Evolutionary conservation across 2,888 invertebrate genomes (phyloP), one percentile per base, ranked within the genome.

Genomic region (Lepidocyrtinus sp.): DNA sequence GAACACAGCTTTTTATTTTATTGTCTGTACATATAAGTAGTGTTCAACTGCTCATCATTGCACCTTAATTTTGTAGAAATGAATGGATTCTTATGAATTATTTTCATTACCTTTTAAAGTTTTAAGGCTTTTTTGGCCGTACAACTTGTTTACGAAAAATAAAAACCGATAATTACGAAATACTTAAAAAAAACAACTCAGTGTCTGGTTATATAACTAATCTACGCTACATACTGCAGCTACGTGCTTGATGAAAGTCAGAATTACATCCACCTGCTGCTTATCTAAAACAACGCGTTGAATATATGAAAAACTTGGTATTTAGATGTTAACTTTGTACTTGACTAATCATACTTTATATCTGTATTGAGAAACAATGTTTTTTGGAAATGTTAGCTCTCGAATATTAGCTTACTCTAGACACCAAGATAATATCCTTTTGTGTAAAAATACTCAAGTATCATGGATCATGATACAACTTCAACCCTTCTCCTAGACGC

Each of bases 401-500:
- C 50, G 50, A 50, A 15, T n/a, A 50, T 50, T 50, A 50, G n/a
- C n/a, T n/a, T n/a, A n/a, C n/a, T n/a, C n/a, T n/a, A n/a, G n/a
- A n/a, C n/a, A n/a, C n/a, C n/a, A n/a, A 15, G 50, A 50, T 50
- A 50, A 50, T 17, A 50, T 50, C 50, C 50, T 50, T 50, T 2
- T 50, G 50, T 50, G 17, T 50, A 50, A 50, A 50, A 50, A 50
- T 50, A 50, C 50, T 50, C 17, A 17, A 50, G 17, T 50, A 50
- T 12, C 50, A 50, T 50, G 50, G 50, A 50, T 50, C 50, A 50
- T 50, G 50, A 50, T 50, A 50, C 50, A 50, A 50, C 50, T 50
- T 50, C 50, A 50, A 50, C 50, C 50, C 50, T 17, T n/a, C 50
- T 50, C 50, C n/a, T 50, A n/a, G 50, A 7, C 17, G 50, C 17